A percentile compares a stretch with the other conserved stretches of the same genome.
These are phyloP conservation scores for Cephus nigrinus DNA, from an alignment of 2,888 invertebrate genomes.

Conservation along the genomic window DNA sequence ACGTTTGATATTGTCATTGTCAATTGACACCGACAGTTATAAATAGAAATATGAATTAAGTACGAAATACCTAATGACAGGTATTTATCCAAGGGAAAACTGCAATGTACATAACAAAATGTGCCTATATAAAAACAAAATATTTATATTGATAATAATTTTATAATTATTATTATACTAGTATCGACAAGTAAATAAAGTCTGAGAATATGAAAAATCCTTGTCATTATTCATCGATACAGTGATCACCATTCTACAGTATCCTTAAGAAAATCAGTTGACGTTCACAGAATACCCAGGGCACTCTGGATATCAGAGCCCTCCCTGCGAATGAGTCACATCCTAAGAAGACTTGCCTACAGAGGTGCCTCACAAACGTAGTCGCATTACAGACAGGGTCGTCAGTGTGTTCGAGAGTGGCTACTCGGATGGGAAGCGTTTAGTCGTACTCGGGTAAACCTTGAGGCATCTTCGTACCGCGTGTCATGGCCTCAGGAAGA, in stretches of 20 bases:
- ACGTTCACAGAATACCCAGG: background rate
- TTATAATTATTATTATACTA: slow-evolving; percentile 51
- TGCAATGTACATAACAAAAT: slow-evolving; percentile 51
- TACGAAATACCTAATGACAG: slow-evolving; percentile 9
- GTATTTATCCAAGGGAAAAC: slow-evolving; percentile 27
- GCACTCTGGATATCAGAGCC: background rate
- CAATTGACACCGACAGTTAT: slow-evolving; percentile 16
- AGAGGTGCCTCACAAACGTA: slow-evolving; percentile 39
- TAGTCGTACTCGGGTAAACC: background rate
- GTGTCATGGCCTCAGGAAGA: background rate
- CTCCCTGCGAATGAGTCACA: slow-evolving; percentile 37
- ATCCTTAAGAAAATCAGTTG: background rate
- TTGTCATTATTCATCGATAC: background rate
- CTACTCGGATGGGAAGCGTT: background rate
- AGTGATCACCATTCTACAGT: background rate
- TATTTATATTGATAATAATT: slow-evolving; percentile 55
- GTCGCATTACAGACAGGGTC: background rate
- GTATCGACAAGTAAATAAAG: slow-evolving; percentile 37
- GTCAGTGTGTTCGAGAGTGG: background rate
- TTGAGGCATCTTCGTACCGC: background rate
- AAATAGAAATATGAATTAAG: slow-evolving; percentile 14
- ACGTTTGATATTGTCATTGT: background rate
- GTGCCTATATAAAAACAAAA: slow-evolving; percentile 49
- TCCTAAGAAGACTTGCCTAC: slow-evolving; percentile 39
- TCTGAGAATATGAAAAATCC: slow-evolving; percentile 28